Evolutionary conservation across 2,888 invertebrate species (phyloP).

Genomic region (Caenorhabditis zanzibari): DNA sequence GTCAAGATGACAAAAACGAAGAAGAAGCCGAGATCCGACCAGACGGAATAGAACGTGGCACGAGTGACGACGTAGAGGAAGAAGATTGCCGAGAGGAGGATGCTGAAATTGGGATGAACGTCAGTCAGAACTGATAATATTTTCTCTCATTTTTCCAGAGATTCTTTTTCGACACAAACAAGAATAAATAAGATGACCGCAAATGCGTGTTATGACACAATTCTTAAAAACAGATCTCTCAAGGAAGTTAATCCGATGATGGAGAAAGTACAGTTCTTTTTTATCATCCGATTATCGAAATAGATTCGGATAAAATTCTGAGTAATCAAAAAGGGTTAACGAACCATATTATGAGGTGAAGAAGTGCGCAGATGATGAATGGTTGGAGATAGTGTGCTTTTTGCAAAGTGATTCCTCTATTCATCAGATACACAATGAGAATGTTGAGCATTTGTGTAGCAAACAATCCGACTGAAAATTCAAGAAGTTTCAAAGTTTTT

Average conservation of each 20-base stretch:
- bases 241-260: constrained; percentile 45
- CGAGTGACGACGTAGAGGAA: constrained; percentile 70
- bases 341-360: constrained; percentile 66
- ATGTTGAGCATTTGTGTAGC: constrained; percentile 63
- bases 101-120: constrained; percentile 56
- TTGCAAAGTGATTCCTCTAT: constrained; percentile 65
- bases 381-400: constrained; percentile 67
- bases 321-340: constrained; percentile 31
- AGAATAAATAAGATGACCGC: constrained; percentile 32
- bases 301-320: constrained; percentile 9
- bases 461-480: constrained; percentile 62
- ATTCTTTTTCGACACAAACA: constrained; percentile 15
- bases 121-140: constrained; percentile 22
- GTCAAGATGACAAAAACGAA: constrained; percentile 65
- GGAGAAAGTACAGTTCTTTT: constrained; percentile 26
- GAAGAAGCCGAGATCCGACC: constrained; percentile 66
- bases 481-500: neutral
- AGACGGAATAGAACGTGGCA: constrained; percentile 65
- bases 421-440: constrained; percentile 64
- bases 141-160: constrained; percentile 15
- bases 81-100: constrained; percentile 67
- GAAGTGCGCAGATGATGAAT: constrained; percentile 69
- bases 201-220: constrained; percentile 49
- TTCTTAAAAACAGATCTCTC: constrained; percentile 17
- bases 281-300: neutral